phyloP scores from a whole-genome alignment of 1,140 invertebrate genomes.

The Fopius arisanus region DNA sequence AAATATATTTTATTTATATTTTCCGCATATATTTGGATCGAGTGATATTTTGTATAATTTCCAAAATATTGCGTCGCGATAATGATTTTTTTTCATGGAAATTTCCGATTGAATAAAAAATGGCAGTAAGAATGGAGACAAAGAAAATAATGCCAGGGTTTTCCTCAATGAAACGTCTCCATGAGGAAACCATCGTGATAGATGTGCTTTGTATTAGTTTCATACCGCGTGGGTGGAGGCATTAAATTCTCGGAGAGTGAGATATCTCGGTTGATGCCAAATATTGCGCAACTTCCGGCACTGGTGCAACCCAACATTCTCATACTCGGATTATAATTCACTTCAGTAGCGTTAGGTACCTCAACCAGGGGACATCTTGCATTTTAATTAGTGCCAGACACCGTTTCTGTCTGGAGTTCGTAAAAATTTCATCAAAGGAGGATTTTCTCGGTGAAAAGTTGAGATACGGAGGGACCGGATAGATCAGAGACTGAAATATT shows the following conservation, averaged over 20 bases:
- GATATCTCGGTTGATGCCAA: constrained; percentile 15
- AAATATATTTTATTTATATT: too few relatives aligned
- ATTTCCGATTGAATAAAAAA: not conserved
- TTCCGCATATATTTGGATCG: too few relatives aligned
- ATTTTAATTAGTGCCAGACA: not conserved
- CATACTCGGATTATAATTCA: not conserved
- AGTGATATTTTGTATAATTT: too few relatives aligned
- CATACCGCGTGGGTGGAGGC: constrained; percentile 19
- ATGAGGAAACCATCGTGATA: not conserved
- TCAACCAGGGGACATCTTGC: not conserved
- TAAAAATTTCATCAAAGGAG: not conserved
- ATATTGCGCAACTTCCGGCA: constrained; percentile 28
- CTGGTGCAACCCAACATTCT: not conserved
- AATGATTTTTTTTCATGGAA: too few relatives aligned
- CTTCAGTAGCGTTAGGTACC: too few relatives aligned
- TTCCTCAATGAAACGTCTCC: not conserved
- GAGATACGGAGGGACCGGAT: not conserved
- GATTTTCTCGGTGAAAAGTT: not conserved
- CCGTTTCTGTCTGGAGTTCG: not conserved
- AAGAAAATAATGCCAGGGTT: not conserved
- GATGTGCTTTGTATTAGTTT: not conserved
- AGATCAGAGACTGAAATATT: not conserved
- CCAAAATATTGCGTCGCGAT: too few relatives aligned
- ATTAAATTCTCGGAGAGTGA: constrained; percentile 18
- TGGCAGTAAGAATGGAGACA: not conserved